phyloP scores from a whole-genome alignment of 2,113 vertebrate genomes.

The Hylia prasina region DNA sequence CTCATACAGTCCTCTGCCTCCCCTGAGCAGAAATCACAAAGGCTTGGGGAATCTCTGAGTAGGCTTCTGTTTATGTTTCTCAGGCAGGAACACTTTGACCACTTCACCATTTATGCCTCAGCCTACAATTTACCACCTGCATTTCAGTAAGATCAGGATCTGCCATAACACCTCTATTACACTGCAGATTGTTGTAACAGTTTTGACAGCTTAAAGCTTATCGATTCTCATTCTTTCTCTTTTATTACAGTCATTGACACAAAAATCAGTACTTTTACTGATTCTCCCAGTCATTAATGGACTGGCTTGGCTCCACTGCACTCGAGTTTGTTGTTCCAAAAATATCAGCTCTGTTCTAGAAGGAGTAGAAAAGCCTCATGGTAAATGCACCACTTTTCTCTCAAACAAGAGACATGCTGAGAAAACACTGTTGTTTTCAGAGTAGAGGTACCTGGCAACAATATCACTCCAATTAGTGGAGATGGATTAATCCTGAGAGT shows the following conservation, averaged over 20 bases:
- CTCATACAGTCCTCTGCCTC: not conserved
- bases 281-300: not conserved
- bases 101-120: not conserved
- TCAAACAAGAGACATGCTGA: not conserved
- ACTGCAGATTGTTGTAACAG: not conserved
- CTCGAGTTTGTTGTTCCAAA: not conserved
- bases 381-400: not conserved
- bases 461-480: not conserved
- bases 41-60: not conserved
- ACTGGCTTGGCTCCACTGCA: not conserved
- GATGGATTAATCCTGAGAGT: not conserved
- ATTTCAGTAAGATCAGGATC: not conserved
- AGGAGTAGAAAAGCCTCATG: not conserved
- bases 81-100: not conserved
- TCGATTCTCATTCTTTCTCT: accelerated
- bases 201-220: not conserved
- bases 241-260: not conserved
- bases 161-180: not conserved
- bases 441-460: not conserved
- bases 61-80: not conserved
- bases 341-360: not conserved
- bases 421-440: not conserved
- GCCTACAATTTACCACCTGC: not conserved
- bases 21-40: not conserved
- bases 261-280: not conserved